Evolutionary conservation across 1,140 invertebrate species (phyloP), one percentile per base, ranked within the genome.

Genomic region (Helicoverpa zea): DNA sequence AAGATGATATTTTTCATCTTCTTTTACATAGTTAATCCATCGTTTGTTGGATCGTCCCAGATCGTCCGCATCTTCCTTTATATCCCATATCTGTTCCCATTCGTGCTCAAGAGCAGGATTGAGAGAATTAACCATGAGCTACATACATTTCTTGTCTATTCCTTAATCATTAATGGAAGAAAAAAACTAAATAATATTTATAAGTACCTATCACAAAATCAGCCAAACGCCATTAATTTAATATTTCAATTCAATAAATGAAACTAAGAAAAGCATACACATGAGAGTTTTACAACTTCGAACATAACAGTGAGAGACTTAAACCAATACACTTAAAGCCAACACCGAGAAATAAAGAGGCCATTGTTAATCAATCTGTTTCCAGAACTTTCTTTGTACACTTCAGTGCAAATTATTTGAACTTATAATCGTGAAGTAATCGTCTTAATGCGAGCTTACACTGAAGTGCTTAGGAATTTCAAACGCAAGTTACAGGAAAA

Each of bases 311-410:
- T 72, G 7, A 13, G 5, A 30, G 52, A 54, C 68, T 68, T 49
- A 51, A 23, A 54, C 12, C 49, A 72, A 51, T 72, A 29, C 68
- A 72, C 13, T 72, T 51, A n/a, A 72, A 23, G 7, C 13, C 3
- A 14, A 16, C 9, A 16, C 43, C 16, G 23, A 49, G 64, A 35
- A 49, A 68, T 68, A 49, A 49, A 68, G 64, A 29, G 49, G 3
- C 66, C 49, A 72, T 72, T 72, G 68, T 72, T 72, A 52, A 52
- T 52, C 49, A 51, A 72, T 52, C 49, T 52, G 49, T 72, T 72
- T 30, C 13, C 11, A 51, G 18, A 72, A 72, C 23, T 30, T 72
- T n/a, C 1, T 3, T 29, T 29, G 58, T 59, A 10, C 68, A 49
- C 13, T 72, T 54, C 11, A 72, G 18, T 72, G 29, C 4, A 52